These are phyloP conservation scores for Scaptomyza parva DNA, from an alignment of 2,888 invertebrate genomes.

Conservation along the genomic window DNA sequence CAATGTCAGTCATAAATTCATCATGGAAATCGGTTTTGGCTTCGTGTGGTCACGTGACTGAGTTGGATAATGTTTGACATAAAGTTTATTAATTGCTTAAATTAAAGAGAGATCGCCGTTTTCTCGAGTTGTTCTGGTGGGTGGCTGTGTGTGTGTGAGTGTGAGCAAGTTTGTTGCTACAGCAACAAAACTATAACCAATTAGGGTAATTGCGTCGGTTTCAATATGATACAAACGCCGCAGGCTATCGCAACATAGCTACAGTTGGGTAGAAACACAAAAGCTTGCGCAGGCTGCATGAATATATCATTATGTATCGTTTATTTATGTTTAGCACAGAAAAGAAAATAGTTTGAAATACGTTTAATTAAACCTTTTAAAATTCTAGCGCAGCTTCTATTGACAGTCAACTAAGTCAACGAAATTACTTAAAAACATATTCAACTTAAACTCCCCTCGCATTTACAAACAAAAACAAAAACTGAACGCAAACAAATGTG, in stretches of 20 bases:
- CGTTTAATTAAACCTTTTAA: not conserved
- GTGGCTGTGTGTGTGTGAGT: constrained; percentile 9
- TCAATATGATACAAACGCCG: constrained; percentile 63
- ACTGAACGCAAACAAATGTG: constrained; percentile 15
- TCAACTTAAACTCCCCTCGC: constrained; percentile 29
- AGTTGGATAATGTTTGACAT: constrained; percentile 75
- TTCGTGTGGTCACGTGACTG: constrained; percentile 77
- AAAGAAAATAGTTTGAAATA: no score
- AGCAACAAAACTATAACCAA: constrained; percentile 75
- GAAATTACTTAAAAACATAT: not conserved
- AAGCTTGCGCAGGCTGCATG: constrained; percentile 19
- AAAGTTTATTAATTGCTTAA: constrained; percentile 74
- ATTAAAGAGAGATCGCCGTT: constrained; percentile 61
- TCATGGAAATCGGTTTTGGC: constrained; percentile 79
- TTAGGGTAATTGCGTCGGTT: constrained; percentile 73
- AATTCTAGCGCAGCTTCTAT: not conserved
- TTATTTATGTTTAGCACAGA: not conserved
- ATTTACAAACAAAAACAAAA: constrained; percentile 4
- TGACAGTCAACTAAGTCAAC: not conserved
- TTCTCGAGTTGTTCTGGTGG: constrained; percentile 36
- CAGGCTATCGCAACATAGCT: constrained; percentile 52
- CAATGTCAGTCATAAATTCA: constrained; percentile 82
- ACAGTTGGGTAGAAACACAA: constrained; percentile 5
- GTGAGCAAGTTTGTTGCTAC: constrained; percentile 46
- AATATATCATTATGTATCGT: not conserved